Conservation (phyloP, 2,113 vertebrate genomes). For the Scalopus aquaticus region DNA sequence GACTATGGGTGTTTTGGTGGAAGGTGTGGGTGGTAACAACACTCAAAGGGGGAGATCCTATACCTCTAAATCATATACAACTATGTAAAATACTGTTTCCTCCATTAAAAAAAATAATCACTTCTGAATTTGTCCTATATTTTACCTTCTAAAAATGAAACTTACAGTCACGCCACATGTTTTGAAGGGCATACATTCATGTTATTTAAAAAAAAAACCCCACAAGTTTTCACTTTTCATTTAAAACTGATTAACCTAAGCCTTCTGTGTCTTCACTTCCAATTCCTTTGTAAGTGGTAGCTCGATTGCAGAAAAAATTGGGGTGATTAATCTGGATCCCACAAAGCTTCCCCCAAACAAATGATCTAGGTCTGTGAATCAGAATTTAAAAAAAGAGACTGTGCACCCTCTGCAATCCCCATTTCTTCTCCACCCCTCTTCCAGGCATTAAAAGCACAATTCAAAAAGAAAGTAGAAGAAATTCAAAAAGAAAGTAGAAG, state of each 20-base stretch:
- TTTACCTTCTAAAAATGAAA: constrained; percentile 49
- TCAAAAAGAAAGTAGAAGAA: neutral
- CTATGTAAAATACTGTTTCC: too few relatives aligned
- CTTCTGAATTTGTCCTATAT: neutral
- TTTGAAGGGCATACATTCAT: neutral
- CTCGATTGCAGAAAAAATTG: neutral
- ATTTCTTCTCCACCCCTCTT: neutral
- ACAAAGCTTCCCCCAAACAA: neutral
- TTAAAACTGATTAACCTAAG: constrained; percentile 43
- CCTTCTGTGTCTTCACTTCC: neutral
- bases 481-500: neutral
- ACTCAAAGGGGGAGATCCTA: too few relatives aligned
- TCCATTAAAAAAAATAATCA: neutral
- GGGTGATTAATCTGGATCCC: neutral
- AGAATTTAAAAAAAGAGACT: too few relatives aligned
- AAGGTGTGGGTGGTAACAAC: too few relatives aligned
- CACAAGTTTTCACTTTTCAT: constrained; percentile 35
- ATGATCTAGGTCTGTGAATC: neutral
- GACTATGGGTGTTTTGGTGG: too few relatives aligned
- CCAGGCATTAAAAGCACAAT: neutral
- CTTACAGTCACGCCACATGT: neutral
- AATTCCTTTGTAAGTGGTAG: neutral
- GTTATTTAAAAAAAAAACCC: neutral
- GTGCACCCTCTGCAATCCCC: neutral
- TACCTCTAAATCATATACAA: too few relatives aligned